A percentile compares a stretch with the other conserved stretches of the same genome.
phyloP scores from a whole-genome alignment of 2,113 vertebrate species.

The Dipodomys stephensi region DNA sequence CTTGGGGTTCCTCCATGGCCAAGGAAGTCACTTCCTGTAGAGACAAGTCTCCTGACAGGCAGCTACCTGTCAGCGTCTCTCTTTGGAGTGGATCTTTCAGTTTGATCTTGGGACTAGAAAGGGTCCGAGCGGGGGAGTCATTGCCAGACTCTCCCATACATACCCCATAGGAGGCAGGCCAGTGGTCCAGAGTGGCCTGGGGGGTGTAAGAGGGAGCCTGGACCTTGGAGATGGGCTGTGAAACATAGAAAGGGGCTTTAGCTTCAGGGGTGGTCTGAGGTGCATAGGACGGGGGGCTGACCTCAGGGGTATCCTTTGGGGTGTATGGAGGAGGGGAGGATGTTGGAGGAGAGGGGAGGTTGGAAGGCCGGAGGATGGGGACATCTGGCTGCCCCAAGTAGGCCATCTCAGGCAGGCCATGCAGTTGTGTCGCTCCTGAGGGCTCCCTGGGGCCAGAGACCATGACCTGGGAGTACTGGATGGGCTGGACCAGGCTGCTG shows the following conservation, averaged over 20 bases:
- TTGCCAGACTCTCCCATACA: conserved; percentile 54
- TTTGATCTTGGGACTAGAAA: background rate
- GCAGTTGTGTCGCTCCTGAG: fast-evolving
- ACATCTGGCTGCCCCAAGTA: conserved; percentile 12
- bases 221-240: background rate
- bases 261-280: conserved; percentile 54
- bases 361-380: background rate
- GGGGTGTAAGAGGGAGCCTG: background rate
- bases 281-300: background rate
- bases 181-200: background rate
- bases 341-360: fast-evolving
- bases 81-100: conserved; percentile 29
- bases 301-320: conserved; percentile 41
- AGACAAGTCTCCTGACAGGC: background rate
- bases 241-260: background rate
- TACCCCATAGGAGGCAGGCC: conserved; percentile 74
- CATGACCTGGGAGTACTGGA: conserved; percentile 72
- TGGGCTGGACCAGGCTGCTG: conserved; percentile 16
- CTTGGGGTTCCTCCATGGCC: background rate
- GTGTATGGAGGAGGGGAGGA: fast-evolving
- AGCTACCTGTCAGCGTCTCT: background rate
- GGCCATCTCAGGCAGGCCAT: background rate
- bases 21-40: conserved; percentile 26
- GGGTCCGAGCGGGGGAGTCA: background rate
- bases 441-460: background rate